phyloP scores from a whole-genome alignment of 2,797 vertebrate genomes.

The Eospalax fontanierii region DNA sequence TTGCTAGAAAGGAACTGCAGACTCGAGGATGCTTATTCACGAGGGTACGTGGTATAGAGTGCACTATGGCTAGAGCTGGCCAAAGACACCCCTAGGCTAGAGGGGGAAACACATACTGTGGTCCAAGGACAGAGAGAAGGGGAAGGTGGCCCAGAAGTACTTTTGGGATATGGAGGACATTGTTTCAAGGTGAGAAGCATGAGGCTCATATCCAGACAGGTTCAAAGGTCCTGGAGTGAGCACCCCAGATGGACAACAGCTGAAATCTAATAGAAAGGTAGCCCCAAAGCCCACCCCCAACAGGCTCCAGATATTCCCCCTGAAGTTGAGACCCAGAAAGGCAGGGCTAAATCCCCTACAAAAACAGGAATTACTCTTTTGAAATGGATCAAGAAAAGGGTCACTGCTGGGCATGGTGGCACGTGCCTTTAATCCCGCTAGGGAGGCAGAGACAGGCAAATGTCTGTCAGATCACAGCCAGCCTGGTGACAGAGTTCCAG shows the following conservation, averaged over 20 bases:
- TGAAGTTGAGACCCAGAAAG: fast-evolving
- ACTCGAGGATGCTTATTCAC: fast-evolving
- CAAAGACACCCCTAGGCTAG: fast-evolving
- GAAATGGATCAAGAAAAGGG: background rate
- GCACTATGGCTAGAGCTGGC: fast-evolving
- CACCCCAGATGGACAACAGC: fast-evolving
- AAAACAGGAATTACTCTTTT: background rate
- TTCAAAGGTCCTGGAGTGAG: background rate
- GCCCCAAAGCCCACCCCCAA: background rate
- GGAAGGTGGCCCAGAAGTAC: background rate
- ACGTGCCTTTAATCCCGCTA: too few relatives aligned
- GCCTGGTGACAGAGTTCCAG: too few relatives aligned
- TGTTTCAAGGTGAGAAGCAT: background rate
- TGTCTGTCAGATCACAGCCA: too few relatives aligned
- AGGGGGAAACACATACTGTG: background rate
- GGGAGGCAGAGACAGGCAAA: too few relatives aligned
- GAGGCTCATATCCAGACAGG: fast-evolving
- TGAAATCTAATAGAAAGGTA: fast-evolving
- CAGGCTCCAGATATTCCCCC: fast-evolving
- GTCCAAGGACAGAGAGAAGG: too few relatives aligned
- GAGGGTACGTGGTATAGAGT: fast-evolving
- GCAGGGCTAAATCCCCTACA: background rate
- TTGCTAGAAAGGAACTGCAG: fast-evolving
- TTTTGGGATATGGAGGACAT: background rate
- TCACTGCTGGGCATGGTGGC: background rate